Base-by-base conservation (phyloP, 2,888 invertebrate species). In the Cartodere bifasciata region DNA sequence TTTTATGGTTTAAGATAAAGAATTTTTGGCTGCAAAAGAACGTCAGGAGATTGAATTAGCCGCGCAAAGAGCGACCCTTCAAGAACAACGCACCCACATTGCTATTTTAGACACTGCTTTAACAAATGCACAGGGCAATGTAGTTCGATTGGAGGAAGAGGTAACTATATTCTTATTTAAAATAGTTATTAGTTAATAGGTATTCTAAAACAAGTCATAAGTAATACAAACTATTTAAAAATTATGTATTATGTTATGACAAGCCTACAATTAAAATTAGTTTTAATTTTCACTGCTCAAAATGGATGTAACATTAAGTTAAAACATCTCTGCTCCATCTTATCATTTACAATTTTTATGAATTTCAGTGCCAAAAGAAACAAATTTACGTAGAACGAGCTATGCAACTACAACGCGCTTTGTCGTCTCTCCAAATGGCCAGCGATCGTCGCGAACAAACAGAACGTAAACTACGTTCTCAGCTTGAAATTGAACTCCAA, bases 1-100 rank as follows among this genome's bases (percentile, higher is more conserved):
- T 6, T n/a, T 10, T 13, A 14, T 13, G 38, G 39, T 44, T 53
- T n/a, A 46, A 90, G 91, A 87, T 55, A 88, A 87, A 60, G 88
- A 90, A 63, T 65, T 90, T 47, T 73, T 78, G 31, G 83, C 83
- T 32, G 77, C 80, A n/a, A 88, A 87, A 57, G 91, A 92, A 55
- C 67, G 88, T 21, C 86, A 91, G 53, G 88, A 90, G 61, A 83
- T 90, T 38, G 91, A 94, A 62, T 68, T 91, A 51, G 76, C 83
- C 10, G 87, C 90, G 1, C 88, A 90, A 56, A 68, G 85, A 45
- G 84, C 84, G 10, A 90, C 90, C 9, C 61, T 91, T 37, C 85
- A 88, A 54, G 91, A 92, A 52, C 91, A 91, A 55, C 68, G 90
- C 38, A 87, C 84, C 14, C 90, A 91, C 58, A 90, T 91, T 53